These are phyloP conservation scores for Onthophagus sagittarius DNA, from an alignment of 2,888 invertebrate species.

Conservation along the genomic window DNA sequence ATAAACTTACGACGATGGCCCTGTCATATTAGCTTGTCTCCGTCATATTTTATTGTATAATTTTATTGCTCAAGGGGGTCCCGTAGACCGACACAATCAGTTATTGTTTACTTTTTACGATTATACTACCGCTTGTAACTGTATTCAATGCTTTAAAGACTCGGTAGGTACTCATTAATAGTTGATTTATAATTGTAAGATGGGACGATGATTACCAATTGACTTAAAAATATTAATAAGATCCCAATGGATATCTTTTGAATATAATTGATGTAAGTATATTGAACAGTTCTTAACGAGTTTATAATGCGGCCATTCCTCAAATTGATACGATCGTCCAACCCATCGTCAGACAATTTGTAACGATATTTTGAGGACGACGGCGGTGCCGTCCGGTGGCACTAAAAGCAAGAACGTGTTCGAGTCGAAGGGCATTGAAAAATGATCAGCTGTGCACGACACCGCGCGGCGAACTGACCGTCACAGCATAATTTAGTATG, in stretches of 20 bases:
- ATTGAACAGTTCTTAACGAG: not conserved
- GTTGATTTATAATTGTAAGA: not conserved
- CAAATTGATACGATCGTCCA: not conserved
- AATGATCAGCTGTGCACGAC: constrained; percentile 32
- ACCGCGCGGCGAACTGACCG: constrained; percentile 29
- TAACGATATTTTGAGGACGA: constrained; percentile 5
- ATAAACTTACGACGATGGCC: constrained; percentile 43
- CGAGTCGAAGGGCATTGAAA: constrained; percentile 28
- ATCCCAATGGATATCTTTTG: not conserved
- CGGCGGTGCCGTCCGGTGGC: not conserved
- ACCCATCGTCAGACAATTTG: constrained; percentile 2
- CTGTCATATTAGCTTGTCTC: constrained; percentile 44
- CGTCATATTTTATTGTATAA: constrained; percentile 35
- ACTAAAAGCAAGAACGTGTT: constrained; percentile 27
- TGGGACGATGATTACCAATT: not conserved
- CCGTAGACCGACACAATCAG: not conserved
- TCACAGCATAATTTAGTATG: constrained; percentile 28
- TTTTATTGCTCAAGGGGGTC: constrained; percentile 18
- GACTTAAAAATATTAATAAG: not conserved
- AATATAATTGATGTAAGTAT: not conserved
- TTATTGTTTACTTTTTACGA: not conserved
- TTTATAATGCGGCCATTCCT: not conserved
- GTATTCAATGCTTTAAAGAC: not conserved
- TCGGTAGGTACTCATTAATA: not conserved
- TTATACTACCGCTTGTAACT: not conserved